Base-by-base conservation (phyloP, 2,113 vertebrate species). In the Cranoglanis bouderius region DNA sequence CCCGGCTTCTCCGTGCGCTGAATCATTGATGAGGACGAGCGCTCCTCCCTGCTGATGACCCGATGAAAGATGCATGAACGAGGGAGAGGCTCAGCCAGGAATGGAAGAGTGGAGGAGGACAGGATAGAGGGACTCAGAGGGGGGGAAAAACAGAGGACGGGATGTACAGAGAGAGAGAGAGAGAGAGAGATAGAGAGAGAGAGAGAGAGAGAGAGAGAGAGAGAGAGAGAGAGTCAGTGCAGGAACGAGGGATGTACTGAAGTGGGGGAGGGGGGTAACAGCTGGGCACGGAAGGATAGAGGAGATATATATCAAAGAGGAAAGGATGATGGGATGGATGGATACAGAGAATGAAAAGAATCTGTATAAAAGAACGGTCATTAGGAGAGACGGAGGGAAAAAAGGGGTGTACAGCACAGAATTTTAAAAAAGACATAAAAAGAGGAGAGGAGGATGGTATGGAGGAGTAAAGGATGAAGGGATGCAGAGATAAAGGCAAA, bases 31-130 rank as follows among this genome's bases (percentile, higher is more conserved):
- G 88, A 87, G 78, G 6, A 14, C n/a, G 26, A 43, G 38, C 78
- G 32, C n/a, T 82, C 85, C 85, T 40, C 89, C 85, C 61, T 65
- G 82, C 82, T 80, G 86, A 87, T 75, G 46, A 83, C 75, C 72
- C 32, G 13, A 85, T 87, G 89, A 90, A 90, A 90, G 89, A 90
- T 90, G 82, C 81, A 90, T 87, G 85, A 89, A 89, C 3, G 18
- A 74, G 51, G 80, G 77, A 82, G 85, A 77, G 18, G 51, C 59
- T 53, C 43, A 87, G 74, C 55, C 13, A 87, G 74, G 40, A 87
- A 29, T 85, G 86, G 53, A 65, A 87, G 35, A 65, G 87, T 46
- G 84, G 67, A 43, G 55, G 21, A 53, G 85, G 46, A 29, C 38
- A 78, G 46, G 80, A 70, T 40, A 65, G 13, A 29, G 57, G 16